Evolutionary conservation across 2,113 vertebrate species (phyloP), one percentile per base, ranked within the genome.

Genomic region (Capra hircus): DNA sequence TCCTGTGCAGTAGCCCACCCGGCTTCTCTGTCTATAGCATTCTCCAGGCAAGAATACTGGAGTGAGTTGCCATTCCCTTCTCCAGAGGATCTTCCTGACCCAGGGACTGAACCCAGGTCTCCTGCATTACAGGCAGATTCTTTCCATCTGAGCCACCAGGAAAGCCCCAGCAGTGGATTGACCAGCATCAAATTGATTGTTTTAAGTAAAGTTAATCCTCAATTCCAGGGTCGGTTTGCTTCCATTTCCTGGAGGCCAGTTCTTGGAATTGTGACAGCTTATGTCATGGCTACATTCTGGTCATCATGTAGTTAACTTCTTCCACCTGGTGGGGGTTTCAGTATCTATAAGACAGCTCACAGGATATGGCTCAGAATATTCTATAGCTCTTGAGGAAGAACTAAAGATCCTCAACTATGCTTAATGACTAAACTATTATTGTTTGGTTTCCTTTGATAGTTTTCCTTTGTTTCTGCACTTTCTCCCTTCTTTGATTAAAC

Each of bases 221-320:
- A 74, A 2, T 43, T 74, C 5, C 21, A 25, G 3, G 11, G 36
- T 74, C 0, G 0, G 36, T 43, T 43, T 43, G 36, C 23, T 74
- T 74, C 71, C 36, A 2, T 43, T 71, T 43, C 71, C 71, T 43
- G 5, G 21, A 25, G 71, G 36, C 21, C 71, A 43, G 0, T 43
- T 74, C 71, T 74, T 74, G 21, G 71, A 74, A 43, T 43, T 74
- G 21, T 3, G 11, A 6, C 36, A 43, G 36, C 71, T 43, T 74
- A 13, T 43, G 71, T 43, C 71, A 74, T 74, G 71, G 21, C 71
- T 74, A 43, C 0, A 4, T 7, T 43, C 36, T 43, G 23, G 21
- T 74, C 71, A 74, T 74, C 36, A 74, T 43, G 36, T 23, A 43
- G 71, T 43, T 43, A 25, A 43, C 23, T 9, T 43, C 71, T 40